Base-by-base conservation (phyloP, 2,113 vertebrate species). In the Lagopus muta region DNA sequence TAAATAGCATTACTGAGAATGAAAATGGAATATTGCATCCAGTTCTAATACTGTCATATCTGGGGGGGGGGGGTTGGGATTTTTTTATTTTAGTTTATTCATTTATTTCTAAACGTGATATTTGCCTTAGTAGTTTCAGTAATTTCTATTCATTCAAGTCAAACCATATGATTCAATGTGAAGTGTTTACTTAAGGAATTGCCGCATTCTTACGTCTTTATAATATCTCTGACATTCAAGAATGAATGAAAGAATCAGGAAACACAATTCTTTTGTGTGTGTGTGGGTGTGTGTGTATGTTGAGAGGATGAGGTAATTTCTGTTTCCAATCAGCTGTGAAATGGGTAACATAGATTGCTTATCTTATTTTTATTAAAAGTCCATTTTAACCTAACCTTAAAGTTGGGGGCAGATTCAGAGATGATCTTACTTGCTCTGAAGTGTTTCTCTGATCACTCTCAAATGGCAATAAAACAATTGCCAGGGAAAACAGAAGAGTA, bases 401-500 rank as follows among this genome's bases (percentile, higher is more conserved):
- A 93, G 80, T 58, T 70, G 34, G 76, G 72, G 76, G 16, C 62
- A 79, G 65, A 82, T 84, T 88, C 82, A 65, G 61, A 78, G 40
- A 42, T 62, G 19, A 61, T 87, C 76, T 83, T 60, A 34, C 58
- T 90, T 88, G 74, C 40, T 69, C 30, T 34, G n/a, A 89, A 94
- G 43, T 69, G 57, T 81, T 89, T 91, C 52, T 54, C 80, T 96
- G 69, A 95, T 96, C 62, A 57, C 58, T 92, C 95, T 77, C 91
- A 84, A 62, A 89, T 66, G 79, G 88, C 73, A 88, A 75, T 90
- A 61, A 92, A 89, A 92, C 91, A 91, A 94, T 93, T 94, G 66
- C 73, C 80, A 95, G 81, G 70, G 62, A 95, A 96, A 95, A 86
- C 40, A 94, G 43, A 90, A 89, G 77, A 86, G 66, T 69, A 78